Base-by-base conservation (phyloP, 2,888 invertebrate genomes). In the Drosophila mimetica region DNA sequence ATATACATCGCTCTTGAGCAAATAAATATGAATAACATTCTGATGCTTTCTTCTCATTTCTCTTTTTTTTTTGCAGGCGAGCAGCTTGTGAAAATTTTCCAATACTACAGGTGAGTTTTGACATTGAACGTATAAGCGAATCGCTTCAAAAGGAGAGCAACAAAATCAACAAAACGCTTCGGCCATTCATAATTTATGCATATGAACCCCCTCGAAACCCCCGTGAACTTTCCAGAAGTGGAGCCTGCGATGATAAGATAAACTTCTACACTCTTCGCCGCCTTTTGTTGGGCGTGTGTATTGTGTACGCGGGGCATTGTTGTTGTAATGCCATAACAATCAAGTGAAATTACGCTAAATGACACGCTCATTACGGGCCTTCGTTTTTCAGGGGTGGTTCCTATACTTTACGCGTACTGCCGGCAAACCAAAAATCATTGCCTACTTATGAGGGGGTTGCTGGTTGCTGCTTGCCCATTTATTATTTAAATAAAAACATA, bases 401-500 rank as follows among this genome's bases (percentile, higher is more conserved):
- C 54, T 51, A n/a, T n/a, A n/a, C n/a, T n/a, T n/a, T n/a, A n/a
- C n/a, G n/a, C n/a, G n/a, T n/a, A n/a, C n/a, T 7, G 25, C 11
- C 14, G 14, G 25, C 64, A 67, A 83, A 75, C 80, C 76, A 53
- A 74, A 83, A 86, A 76, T 84, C 85, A 84, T 82, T 84, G 81
- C 81, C 82, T 84, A 84, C 81, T 86, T 86, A 81, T 81, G 76
- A 74, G 18, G 30, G 25, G 6, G 28, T 6, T 16, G 11, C 9
- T n/a, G n/a, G n/a, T n/a, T n/a, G n/a, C n/a, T n/a, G 16, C 51
- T 11, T n/a, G 60, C 53, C 61, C 85, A 82, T 81, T 76, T 85
- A 87, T 87, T 81, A 87, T 81, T 82, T 82, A 85, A 82, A 82
- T 82, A 74, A 76, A 86, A 69, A 74, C 83, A 83, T 74, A 86